Conservation (phyloP, 2,113 vertebrate species). For the human (Homo sapiens) region DNA sequence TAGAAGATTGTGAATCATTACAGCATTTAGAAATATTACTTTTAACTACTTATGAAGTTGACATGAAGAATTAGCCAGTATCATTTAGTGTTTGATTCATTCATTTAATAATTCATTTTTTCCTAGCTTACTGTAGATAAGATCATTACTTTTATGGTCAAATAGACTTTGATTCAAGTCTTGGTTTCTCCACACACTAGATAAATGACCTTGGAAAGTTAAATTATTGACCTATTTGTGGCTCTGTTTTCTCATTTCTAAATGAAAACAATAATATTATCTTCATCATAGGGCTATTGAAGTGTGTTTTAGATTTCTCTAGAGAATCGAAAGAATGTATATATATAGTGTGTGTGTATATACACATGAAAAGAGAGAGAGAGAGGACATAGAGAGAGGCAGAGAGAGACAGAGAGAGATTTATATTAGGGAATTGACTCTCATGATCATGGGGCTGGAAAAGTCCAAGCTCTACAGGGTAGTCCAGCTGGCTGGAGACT, state of each 20-base stretch:
- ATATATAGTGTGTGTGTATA: not conserved
- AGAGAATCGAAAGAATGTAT: not conserved
- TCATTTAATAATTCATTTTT: not conserved
- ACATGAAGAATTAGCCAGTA: not conserved
- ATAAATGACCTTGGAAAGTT: not conserved
- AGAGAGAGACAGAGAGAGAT: not conserved
- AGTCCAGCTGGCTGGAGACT: not conserved
- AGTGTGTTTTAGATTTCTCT: not conserved
- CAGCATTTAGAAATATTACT: not conserved
- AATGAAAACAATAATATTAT: not conserved
- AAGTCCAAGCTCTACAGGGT: not conserved
- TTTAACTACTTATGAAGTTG: not conserved
- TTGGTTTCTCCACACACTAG: not conserved
- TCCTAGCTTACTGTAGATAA: not conserved
- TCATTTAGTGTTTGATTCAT: not conserved
- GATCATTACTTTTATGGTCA: slow-evolving; percentile 25
- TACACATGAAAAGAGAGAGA: not conserved
- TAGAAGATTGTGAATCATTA: not conserved
- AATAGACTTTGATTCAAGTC: not conserved
- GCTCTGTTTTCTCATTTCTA: not conserved
- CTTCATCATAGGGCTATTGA: not conserved
- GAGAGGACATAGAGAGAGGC: not conserved
- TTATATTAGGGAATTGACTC: not conserved
- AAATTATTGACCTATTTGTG: not conserved
- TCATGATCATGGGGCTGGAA: not conserved